Base-by-base conservation (phyloP, 2,888 invertebrate species). In the Omphaloscelis lunosa region DNA sequence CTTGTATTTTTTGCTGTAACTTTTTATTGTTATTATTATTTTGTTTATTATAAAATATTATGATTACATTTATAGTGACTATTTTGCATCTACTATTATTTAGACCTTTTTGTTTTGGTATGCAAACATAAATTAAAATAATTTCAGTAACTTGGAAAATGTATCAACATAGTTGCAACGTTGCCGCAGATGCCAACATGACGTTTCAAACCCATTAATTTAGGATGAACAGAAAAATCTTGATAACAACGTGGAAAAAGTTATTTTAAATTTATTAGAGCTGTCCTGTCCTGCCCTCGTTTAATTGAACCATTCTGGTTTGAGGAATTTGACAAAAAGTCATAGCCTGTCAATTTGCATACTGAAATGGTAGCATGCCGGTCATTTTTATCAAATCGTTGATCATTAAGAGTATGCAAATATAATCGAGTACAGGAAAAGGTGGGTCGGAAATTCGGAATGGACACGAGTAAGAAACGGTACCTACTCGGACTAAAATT, bases 371-470 rank as follows among this genome's bases (percentile, higher is more conserved):
- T 68, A 76, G 51, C n/a, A 45, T 23, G 39, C 70, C 48, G 39
- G 66, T 41, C 41, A 77, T 67, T 75, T 80, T 82, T 75, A 70
- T 67, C 39, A 81, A 77, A 75, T 80, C 62, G 63, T 66, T 70
- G 75, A 77, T 84, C 71, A 72, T 78, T 77, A 77, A 48, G 73
- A 65, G 66, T 65, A 77, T 85, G 83, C 69, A 80, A 84, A 84
- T 85, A 48, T 53, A 63, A 27, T 12, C 12, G 15, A 53, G 7
- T 72, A 58, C 51, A 84, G 41, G 74, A 77, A 83, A 67, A 79
- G 63, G 78, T 66, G 70, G 58, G 72, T 70, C 20, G 69, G 45
- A 45, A 45, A 45, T 45, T 45, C 15, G 5, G 65, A 83, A 79
- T 83, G 75, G 39, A 39, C 61, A 61, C 67, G n/a, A 62, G 66